Evolutionary conservation across 2,797 vertebrate species (phyloP), one percentile per base, ranked within the genome.

Genomic region (Arnoldichthys spilopterus): DNA sequence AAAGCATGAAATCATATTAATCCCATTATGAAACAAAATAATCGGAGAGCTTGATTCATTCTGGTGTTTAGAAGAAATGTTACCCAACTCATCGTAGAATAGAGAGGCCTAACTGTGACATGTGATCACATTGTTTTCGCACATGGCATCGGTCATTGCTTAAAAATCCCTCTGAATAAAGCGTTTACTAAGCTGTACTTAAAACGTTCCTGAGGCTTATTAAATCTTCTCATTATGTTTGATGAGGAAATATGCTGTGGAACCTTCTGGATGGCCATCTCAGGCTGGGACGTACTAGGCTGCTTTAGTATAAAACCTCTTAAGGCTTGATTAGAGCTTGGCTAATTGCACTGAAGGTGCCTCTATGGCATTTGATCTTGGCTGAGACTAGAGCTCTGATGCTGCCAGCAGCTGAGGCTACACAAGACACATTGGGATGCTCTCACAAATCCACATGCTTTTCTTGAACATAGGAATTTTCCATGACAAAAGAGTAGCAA

Each of bases 231-330:
- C 28, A 62, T 4, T 78, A 56, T 18, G 53, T 74, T n/a, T 61
- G 22, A 61, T 63, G 2, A 6, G 63, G 18, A 53, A 66, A 71
- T 47, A 51, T 49, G 3, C 40, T 81, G 61, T 43, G 37, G 76
- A 63, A 70, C 34, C n/a, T 67, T 45, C 15, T 37, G 16, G 53
- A 75, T 67, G 24, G 34, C 40, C 20, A 63, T 43, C 62, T 24
- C 62, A 45, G 37, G 51, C 49, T 47, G 73, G 8, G 30, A 47
- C 75, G 47, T 63, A 54, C 18, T 34, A 62, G 59, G 32, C 75
- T 80, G 43, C 74, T 69, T 47, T 61, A 62, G 62, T 45, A 73
- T 75, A 78, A 84, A 78, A 69, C 77, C 68, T 78, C 40, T 77
- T 80, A 61, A 30, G 45, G 40, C n/a, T 81, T 74, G 64, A 80